phyloP scores from a whole-genome alignment of 1,140 invertebrate genomes.

The Drosophila punjabiensis region DNA sequence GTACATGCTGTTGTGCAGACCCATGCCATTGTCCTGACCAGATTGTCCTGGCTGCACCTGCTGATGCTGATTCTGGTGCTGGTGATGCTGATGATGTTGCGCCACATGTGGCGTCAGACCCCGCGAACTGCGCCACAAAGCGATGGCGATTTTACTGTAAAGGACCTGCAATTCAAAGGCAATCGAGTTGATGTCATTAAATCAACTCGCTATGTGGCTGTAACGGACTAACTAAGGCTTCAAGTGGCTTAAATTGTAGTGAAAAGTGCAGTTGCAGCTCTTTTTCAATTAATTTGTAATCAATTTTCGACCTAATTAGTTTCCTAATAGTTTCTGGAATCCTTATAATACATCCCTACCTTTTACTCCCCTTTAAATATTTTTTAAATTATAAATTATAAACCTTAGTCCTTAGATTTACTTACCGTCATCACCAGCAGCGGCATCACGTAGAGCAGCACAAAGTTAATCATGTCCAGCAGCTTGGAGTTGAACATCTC shows the following conservation, averaged over 20 bases:
- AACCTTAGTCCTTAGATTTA: background rate
- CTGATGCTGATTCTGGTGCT: slow-evolving; percentile 50
- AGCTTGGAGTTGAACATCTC: slow-evolving; percentile 91
- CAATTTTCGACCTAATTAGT: too few species aligned
- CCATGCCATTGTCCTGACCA: slow-evolving; percentile 69
- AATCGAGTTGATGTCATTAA: slow-evolving; percentile 17
- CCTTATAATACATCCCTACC: too few species aligned
- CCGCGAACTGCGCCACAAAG: slow-evolving; percentile 89
- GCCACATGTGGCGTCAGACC: slow-evolving; percentile 86
- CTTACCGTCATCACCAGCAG: slow-evolving; percentile 90
- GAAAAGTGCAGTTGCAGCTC: too few species aligned
- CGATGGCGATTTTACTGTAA: slow-evolving; percentile 91
- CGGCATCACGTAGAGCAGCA: slow-evolving; percentile 91
- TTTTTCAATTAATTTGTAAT: too few species aligned
- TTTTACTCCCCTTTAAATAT: too few species aligned
- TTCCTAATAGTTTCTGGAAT: too few species aligned
- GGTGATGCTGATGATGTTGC: slow-evolving; percentile 68
- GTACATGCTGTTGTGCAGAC: slow-evolving; percentile 82
- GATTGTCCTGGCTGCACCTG: slow-evolving; percentile 46
- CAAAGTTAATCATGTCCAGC: slow-evolving; percentile 91
- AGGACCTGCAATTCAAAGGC: slow-evolving; percentile 86
- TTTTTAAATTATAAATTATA: background rate
- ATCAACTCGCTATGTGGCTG: too few species aligned
- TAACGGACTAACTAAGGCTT: too few species aligned
- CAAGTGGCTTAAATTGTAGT: too few species aligned